Percentiles rank a stretch among this genome's conserved stretches.
Conservation (phyloP, 2,113 vertebrate species). For the Acanthisitta chloris region DNA sequence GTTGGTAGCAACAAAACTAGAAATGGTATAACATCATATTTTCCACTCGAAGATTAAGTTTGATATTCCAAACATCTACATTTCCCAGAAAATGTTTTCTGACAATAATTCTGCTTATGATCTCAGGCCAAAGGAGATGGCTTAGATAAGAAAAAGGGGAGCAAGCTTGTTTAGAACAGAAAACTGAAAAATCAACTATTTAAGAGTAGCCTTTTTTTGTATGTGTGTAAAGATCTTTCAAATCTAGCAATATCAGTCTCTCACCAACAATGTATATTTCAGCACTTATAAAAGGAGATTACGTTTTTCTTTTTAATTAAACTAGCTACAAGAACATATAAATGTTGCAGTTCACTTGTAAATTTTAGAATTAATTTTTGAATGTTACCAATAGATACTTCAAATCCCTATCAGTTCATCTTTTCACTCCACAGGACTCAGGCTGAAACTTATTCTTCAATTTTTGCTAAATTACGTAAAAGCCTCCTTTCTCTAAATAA, state of each 20-base stretch:
- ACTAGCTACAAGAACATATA: background rate
- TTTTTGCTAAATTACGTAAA: background rate
- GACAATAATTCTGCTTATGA: slow-evolving; percentile 3
- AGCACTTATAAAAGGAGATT: background rate
- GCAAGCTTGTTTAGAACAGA: background rate
- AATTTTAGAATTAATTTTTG: background rate
- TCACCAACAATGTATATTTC: background rate
- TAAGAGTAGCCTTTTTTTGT: background rate
- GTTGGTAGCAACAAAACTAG: slow-evolving; percentile 37
- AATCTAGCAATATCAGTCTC: background rate
- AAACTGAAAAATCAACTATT: background rate
- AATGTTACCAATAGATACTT: background rate
- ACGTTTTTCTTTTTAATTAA: background rate
- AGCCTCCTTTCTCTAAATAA: background rate
- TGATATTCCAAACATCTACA: background rate
- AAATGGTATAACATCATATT: slow-evolving; percentile 9
- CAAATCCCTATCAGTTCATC: background rate
- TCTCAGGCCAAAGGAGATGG: background rate
- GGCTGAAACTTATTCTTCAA: background rate
- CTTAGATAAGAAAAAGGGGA: background rate
- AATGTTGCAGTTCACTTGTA: background rate
- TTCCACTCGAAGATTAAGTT: slow-evolving; percentile 41
- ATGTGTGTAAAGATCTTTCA: background rate
- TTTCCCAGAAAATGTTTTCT: slow-evolving; percentile 10
- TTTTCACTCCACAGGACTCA: background rate